A percentile compares a stretch with the other conserved stretches of the same genome.
phyloP scores from a whole-genome alignment of 2,888 invertebrate species.

The Orgyia antiqua region DNA sequence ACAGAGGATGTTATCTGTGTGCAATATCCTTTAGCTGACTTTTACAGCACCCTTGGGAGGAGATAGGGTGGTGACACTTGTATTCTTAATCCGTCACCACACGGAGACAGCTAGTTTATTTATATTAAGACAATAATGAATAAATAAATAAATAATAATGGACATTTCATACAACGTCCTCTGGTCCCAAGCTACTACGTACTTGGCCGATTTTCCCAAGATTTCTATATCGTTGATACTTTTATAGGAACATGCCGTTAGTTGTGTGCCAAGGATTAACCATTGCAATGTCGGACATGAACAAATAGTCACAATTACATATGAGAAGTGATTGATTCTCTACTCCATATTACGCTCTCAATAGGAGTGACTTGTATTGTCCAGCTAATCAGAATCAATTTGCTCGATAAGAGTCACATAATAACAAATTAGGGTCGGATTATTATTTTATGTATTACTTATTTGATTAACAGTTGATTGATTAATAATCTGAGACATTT shows the following conservation, averaged over 20 bases:
- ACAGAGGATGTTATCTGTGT: no score
- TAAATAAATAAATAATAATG: no score
- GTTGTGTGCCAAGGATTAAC: slow-evolving; percentile 70
- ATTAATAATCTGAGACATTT: background rate
- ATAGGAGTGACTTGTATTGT: slow-evolving; percentile 10
- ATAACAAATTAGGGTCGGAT: background rate
- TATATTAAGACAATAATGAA: no score
- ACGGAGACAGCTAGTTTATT: no score
- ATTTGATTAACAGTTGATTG: slow-evolving; percentile 1
- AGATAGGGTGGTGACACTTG: no score
- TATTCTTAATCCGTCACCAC: no score
- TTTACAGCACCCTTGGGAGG: no score
- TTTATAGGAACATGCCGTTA: slow-evolving; percentile 60
- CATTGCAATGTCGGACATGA: slow-evolving; percentile 60
- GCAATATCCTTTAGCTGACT: no score
- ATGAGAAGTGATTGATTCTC: slow-evolving; percentile 59
- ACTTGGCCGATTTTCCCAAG: no score
- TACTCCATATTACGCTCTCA: slow-evolving; percentile 26
- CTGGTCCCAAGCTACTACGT: no score
- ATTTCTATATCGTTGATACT: slow-evolving; percentile 39
- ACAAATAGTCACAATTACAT: slow-evolving; percentile 67
- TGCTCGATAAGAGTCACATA: background rate
- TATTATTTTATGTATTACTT: background rate
- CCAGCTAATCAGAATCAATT: background rate
- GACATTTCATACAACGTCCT: no score